A percentile compares a stretch with the other conserved stretches of the same genome.
phyloP scores from a whole-genome alignment of 2,797 vertebrate genomes.

The Danio albolineatus region DNA sequence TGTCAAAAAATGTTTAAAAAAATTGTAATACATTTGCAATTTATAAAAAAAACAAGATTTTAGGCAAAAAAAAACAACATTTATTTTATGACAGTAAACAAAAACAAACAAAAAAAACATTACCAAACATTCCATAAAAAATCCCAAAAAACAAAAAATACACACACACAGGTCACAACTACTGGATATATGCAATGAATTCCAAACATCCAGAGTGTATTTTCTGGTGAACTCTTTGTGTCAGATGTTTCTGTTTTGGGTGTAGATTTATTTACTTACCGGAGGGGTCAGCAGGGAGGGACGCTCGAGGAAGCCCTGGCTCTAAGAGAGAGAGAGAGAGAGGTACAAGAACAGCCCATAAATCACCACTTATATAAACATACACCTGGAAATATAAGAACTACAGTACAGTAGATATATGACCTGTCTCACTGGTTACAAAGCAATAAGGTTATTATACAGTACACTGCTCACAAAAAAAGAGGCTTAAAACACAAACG shows the following conservation, averaged over 20 bases:
- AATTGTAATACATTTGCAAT: too few species aligned
- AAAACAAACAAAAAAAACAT: neutral
- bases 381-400: conserved; percentile 44
- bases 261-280: conserved; percentile 80
- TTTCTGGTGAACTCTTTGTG: conserved; percentile 12
- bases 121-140: neutral
- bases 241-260: conserved; percentile 45
- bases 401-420: conserved; percentile 34
- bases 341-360: conserved; percentile 75
- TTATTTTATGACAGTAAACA: neutral
- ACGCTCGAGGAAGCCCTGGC: conserved; percentile 88
- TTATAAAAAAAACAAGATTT: too few species aligned
- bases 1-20: too few species aligned
- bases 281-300: conserved; percentile 88
- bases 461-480: neutral
- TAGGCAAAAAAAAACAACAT: neutral
- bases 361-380: conserved; percentile 64
- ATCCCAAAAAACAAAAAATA: too few species aligned
- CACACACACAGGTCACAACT: conserved; percentile 4
- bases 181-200: neutral
- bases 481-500: neutral
- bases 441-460: conserved; percentile 1
- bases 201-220: neutral
- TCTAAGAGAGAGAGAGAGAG: conserved; percentile 87
- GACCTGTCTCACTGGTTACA: neutral